Evolutionary conservation across 2,113 vertebrate species (phyloP).

Genomic region (Oceanites oceanicus): DNA sequence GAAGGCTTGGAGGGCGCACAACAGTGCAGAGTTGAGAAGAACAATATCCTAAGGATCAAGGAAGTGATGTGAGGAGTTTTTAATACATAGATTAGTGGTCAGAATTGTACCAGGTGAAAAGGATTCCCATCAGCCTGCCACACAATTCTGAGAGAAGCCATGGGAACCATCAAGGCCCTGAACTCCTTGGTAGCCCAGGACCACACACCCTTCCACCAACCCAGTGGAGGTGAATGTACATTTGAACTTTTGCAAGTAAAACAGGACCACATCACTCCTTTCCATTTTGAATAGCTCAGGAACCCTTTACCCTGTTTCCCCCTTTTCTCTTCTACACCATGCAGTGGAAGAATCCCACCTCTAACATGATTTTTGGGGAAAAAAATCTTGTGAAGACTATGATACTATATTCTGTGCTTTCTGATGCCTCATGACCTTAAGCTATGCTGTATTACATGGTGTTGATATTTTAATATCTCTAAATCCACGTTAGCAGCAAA

Average conservation of each 20-base stretch:
- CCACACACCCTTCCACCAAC: background rate
- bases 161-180: background rate
- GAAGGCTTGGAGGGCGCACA: background rate
- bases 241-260: background rate
- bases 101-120: background rate
- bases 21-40: background rate
- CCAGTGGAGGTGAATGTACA: background rate
- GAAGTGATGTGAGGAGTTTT: background rate
- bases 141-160: background rate
- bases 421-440: background rate
- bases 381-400: background rate
- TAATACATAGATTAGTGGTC: background rate
- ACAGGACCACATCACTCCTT: background rate
- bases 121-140: background rate
- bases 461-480: conserved; percentile 1
- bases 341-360: background rate
- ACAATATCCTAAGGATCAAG: background rate
- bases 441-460: background rate
- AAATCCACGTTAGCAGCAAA: conserved; percentile 11
- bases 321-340: background rate
- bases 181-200: background rate
- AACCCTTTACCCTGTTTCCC: background rate
- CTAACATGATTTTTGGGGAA: background rate
- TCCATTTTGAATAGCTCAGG: background rate
- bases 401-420: background rate